These are phyloP conservation scores for Elephas maximus DNA, from an alignment of 2,113 vertebrate genomes.

Conservation along the genomic window DNA sequence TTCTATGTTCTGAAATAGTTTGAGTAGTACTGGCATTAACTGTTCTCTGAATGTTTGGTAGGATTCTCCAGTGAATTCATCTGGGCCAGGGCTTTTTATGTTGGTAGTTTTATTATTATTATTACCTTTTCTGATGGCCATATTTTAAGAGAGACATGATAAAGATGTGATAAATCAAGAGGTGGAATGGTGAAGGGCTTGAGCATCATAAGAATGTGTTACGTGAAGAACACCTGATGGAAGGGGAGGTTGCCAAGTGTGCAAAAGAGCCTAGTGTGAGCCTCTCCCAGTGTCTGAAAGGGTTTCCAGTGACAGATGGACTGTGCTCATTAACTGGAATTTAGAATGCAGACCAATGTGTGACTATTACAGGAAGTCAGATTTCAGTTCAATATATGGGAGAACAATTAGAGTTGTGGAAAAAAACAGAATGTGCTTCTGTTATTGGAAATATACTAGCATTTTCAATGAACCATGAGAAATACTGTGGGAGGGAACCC, in stretches of 20 bases:
- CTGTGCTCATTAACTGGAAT: not conserved
- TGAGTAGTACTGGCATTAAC: too few species aligned
- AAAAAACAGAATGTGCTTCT: constrained; percentile 35
- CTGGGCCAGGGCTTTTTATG: too few species aligned
- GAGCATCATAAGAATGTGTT: not conserved
- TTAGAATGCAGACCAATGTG: not conserved
- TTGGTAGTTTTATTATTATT: too few species aligned
- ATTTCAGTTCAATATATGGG: not conserved
- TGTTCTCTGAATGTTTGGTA: too few species aligned
- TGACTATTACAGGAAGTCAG: not conserved
- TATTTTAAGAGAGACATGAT: not conserved
- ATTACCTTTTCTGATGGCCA: not conserved
- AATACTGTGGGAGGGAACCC: not conserved
- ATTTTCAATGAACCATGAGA: not conserved
- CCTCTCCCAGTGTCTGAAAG: not conserved
- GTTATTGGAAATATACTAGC: not conserved
- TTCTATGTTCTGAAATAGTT: too few species aligned
- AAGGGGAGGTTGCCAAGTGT: not conserved
- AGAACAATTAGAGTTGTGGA: not conserved
- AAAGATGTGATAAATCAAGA: not conserved
- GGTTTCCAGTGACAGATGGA: not conserved
- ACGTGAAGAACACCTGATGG: not conserved
- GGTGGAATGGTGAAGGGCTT: not conserved
- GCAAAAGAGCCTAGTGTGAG: not conserved
- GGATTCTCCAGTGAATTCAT: too few species aligned